These are phyloP conservation scores for Toxotes jaculatrix DNA, from an alignment of 2,113 vertebrate genomes.

Conservation along the genomic window DNA sequence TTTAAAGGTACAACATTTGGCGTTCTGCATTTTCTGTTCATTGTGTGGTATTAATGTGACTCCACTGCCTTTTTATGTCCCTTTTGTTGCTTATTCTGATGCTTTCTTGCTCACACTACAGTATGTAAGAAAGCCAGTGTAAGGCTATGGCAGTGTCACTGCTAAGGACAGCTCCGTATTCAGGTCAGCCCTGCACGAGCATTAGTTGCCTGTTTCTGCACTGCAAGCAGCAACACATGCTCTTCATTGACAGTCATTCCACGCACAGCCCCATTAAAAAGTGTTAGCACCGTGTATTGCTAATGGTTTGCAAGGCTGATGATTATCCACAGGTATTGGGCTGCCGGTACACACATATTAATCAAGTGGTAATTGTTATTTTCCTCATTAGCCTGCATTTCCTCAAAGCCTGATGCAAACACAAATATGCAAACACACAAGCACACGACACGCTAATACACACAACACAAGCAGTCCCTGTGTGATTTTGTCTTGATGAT, in stretches of 20 bases:
- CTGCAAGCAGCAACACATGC: slow-evolving; percentile 7
- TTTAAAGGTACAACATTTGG: neutral
- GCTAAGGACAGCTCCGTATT: slow-evolving; percentile 32
- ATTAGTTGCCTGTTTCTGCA: slow-evolving; percentile 12
- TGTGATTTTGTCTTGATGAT: slow-evolving; percentile 49
- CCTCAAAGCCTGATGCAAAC: slow-evolving; percentile 3
- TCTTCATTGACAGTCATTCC: slow-evolving; percentile 50
- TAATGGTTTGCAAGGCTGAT: slow-evolving; percentile 65
- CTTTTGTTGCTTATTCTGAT: neutral
- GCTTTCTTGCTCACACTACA: neutral
- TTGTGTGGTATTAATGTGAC: neutral
- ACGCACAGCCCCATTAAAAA: slow-evolving; percentile 51
- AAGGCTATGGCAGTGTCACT: neutral
- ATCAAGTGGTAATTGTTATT: slow-evolving; percentile 67
- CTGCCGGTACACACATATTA: slow-evolving; percentile 50
- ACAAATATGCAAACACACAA: neutral
- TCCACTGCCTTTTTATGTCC: neutral
- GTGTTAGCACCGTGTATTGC: slow-evolving; percentile 43
- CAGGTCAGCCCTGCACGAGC: slow-evolving; percentile 34
- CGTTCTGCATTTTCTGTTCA: neutral
- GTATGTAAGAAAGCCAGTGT: neutral
- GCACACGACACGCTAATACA: neutral
- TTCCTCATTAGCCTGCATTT: slow-evolving; percentile 51
- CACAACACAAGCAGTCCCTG: slow-evolving; percentile 1
- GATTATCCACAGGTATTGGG: slow-evolving; percentile 63